Evolutionary conservation across 2,888 invertebrate genomes (phyloP), one percentile per base, ranked within the genome.

Genomic region (Pilophorus perplexus): DNA sequence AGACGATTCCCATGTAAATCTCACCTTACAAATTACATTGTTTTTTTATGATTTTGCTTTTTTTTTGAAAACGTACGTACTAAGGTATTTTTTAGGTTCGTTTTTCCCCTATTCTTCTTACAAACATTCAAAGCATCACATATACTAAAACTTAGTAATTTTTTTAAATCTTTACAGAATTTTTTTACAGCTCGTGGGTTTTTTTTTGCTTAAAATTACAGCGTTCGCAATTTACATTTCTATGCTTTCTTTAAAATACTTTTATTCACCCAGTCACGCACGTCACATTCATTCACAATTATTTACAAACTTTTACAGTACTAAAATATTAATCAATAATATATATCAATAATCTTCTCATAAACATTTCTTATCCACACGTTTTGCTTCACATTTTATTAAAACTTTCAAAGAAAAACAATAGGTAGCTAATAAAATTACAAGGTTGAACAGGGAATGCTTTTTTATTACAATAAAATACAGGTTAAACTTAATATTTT

Each of bases 51-150:
- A n/a, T n/a, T n/a, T n/a, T n/a, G n/a, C n/a, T n/a, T n/a, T n/a
- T n/a, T n/a, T n/a, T n/a, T n/a, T n/a, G n/a, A n/a, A n/a, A n/a
- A n/a, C n/a, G n/a, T n/a, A n/a, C n/a, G n/a, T n/a, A n/a, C n/a
- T n/a, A n/a, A n/a, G n/a, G n/a, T n/a, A n/a, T n/a, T n/a, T n/a
- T n/a, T n/a, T n/a, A n/a, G n/a, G n/a, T n/a, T n/a, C n/a, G n/a
- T n/a, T n/a, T n/a, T n/a, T n/a, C n/a, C n/a, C n/a, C n/a, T n/a
- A 37, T 68, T 44, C 55, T 68, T 69, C 69, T 60, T 67, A 67
- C 67, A 67, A 72, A 72, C 72, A 72, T 68, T 70, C 69, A 72
- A 72, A 72, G 72, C 72, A 70, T 72, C 70, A 72, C 72, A 70
- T 72, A 54, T 67, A 70, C 57, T 48, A 57, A 64, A 57, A 44